phyloP scores from a whole-genome alignment of 2,113 vertebrate genomes.

The Phyllostomus hastatus region DNA sequence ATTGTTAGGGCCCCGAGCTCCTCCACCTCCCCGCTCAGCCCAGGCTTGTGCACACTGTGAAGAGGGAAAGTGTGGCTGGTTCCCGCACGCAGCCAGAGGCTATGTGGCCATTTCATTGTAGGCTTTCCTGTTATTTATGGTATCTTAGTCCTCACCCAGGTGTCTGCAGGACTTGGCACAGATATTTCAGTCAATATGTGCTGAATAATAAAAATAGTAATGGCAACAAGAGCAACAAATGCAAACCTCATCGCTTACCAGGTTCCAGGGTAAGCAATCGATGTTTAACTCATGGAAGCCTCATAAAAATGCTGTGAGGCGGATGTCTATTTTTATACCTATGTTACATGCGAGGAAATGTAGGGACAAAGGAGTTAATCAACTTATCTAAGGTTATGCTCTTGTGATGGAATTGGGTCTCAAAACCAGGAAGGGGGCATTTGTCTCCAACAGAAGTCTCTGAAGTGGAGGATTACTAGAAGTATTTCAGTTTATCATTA shows the following conservation, averaged over 20 bases:
- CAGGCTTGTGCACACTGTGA: neutral
- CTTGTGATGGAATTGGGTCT: neutral
- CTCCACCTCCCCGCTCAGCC: neutral
- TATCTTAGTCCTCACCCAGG: neutral
- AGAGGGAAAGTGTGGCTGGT: neutral
- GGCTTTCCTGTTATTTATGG: neutral
- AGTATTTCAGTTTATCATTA: neutral
- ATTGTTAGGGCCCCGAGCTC: neutral
- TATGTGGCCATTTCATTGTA: neutral
- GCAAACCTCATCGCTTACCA: neutral
- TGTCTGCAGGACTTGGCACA: neutral
- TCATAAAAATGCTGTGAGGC: neutral
- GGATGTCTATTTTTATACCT: neutral
- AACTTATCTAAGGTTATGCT: neutral
- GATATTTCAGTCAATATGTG: neutral
- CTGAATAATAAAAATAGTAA: neutral
- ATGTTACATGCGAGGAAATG: neutral
- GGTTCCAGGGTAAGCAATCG: neutral
- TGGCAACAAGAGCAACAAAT: neutral
- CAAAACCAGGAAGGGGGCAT: neutral
- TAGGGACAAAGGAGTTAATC: neutral
- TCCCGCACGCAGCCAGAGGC: neutral
- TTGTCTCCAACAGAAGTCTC: neutral
- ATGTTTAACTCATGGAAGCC: neutral
- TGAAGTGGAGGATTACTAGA: neutral